These are phyloP conservation scores for Cryptocheilus praepositus DNA, from an alignment of 2,888 invertebrate species.

Conservation along the genomic window DNA sequence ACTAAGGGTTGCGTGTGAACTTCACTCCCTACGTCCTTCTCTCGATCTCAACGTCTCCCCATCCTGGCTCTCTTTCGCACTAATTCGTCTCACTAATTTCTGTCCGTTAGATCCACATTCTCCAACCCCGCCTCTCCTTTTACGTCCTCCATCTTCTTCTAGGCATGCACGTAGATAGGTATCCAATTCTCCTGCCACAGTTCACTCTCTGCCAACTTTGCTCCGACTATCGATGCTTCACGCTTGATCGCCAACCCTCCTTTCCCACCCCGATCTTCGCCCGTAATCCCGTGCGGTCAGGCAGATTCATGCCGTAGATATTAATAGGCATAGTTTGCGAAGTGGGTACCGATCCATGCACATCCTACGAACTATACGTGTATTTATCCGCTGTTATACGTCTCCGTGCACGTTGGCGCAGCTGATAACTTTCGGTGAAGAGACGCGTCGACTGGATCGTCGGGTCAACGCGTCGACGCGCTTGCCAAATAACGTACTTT, in stretches of 20 bases:
- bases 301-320: slow-evolving; percentile 49
- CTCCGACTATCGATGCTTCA: slow-evolving; percentile 64
- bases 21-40: neutral
- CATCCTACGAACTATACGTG: too few relatives aligned
- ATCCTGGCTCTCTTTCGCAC: too few relatives aligned
- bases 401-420: neutral
- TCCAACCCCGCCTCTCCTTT: slow-evolving; percentile 3
- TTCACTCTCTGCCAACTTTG: slow-evolving; percentile 33
- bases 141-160: slow-evolving; percentile 5
- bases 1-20: too few relatives aligned
- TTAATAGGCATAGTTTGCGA: slow-evolving; percentile 60
- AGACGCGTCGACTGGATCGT: neutral
- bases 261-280: slow-evolving; percentile 25
- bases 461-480: neutral
- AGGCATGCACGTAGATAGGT: slow-evolving; percentile 4
- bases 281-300: slow-evolving; percentile 52
- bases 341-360: slow-evolving; percentile 29
- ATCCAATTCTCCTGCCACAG: slow-evolving; percentile 27
- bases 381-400: neutral
- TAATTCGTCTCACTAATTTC: slow-evolving; percentile 19
- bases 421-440: neutral
- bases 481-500: slow-evolving; percentile 1
- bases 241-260: slow-evolving; percentile 64
- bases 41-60: neutral
- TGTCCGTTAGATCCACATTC: slow-evolving; percentile 17